These are phyloP conservation scores for Emydocephalus ijimae DNA, from an alignment of 2,113 vertebrate genomes.

Conservation along the genomic window DNA sequence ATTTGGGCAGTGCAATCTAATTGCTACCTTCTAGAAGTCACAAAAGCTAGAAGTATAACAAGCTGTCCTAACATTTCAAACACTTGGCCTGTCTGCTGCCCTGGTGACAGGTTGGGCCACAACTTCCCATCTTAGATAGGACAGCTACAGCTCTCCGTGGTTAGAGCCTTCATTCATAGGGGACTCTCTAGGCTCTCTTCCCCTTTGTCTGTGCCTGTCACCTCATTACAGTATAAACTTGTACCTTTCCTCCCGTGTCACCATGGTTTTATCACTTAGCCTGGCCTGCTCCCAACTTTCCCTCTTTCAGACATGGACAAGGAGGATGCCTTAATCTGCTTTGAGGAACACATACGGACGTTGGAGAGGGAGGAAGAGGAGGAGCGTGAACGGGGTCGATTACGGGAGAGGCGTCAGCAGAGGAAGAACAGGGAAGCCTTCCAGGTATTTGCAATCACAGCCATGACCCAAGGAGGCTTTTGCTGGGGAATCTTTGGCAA, in stretches of 20 bases:
- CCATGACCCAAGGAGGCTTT: no score
- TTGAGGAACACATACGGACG: slow-evolving; percentile 73
- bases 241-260: neutral
- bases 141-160: no score
- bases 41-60: neutral
- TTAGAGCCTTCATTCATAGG: neutral
- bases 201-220: no score
- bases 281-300: neutral
- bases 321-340: slow-evolving; percentile 73
- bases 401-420: slow-evolving; percentile 71
- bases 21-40: neutral
- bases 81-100: neutral
- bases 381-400: slow-evolving; percentile 66
- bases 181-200: neutral
- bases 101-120: neutral
- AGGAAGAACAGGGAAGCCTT: slow-evolving; percentile 74
- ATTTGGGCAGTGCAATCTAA: neutral
- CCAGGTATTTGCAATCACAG: slow-evolving; percentile 59
- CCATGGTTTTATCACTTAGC: neutral
- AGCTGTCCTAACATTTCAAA: neutral
- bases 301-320: slow-evolving; percentile 71
- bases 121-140: neutral
- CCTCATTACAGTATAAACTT: neutral
- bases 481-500: neutral
- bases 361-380: slow-evolving; percentile 73